phyloP scores from a whole-genome alignment of 2,113 vertebrate species.

The Tamias sibiricus region DNA sequence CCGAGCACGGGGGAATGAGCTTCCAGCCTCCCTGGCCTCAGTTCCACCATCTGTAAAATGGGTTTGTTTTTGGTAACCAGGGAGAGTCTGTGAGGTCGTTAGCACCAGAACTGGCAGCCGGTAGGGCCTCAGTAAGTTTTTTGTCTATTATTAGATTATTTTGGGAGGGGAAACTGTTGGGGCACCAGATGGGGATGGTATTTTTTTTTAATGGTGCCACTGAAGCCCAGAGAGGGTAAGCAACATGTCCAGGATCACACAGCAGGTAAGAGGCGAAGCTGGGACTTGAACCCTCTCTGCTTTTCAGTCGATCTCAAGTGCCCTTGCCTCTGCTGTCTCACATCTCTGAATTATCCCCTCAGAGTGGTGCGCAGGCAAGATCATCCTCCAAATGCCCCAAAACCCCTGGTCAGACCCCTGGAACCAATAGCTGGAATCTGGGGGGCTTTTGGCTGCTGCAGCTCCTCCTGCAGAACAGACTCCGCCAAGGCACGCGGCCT shows the following conservation, averaged over 20 bases:
- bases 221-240: background rate
- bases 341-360: background rate
- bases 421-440: background rate
- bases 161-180: background rate
- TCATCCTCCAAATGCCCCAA: background rate
- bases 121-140: background rate
- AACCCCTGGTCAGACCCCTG: background rate
- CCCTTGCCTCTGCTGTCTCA: background rate
- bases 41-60: background rate
- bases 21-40: background rate
- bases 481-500: background rate
- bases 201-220: too few relatives aligned
- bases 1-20: rapidly evolving
- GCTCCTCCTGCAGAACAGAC: constrained; percentile 18
- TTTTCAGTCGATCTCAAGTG: background rate
- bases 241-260: background rate
- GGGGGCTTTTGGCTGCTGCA: too few relatives aligned
- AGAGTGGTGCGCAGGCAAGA: background rate
- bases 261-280: background rate
- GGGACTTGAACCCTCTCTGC: background rate
- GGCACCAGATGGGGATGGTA: background rate
- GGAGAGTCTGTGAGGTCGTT: background rate
- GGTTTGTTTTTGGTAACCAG: background rate
- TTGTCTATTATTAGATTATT: background rate
- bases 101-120: background rate